phyloP scores from a whole-genome alignment of 2,888 invertebrate genomes.

The Latrodectus elegans region DNA sequence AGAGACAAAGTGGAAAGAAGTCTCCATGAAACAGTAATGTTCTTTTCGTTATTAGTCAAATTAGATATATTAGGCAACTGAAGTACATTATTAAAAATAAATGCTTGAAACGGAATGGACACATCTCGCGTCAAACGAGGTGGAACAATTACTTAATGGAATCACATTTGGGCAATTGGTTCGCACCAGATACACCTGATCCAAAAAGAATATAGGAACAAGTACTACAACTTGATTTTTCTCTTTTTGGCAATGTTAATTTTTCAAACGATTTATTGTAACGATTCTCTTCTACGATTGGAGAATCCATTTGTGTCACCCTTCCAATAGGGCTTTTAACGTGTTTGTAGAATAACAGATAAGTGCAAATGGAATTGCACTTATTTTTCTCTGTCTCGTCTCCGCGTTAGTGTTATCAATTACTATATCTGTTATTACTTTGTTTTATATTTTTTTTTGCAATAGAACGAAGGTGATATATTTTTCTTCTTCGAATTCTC shows the following conservation, averaged over 20 bases:
- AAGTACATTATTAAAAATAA: slow-evolving; percentile 40
- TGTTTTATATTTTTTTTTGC: not conserved
- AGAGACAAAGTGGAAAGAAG: no score
- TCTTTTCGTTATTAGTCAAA: not conserved
- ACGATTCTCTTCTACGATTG: slow-evolving; percentile 31
- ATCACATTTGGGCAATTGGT: slow-evolving; percentile 56
- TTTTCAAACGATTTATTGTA: slow-evolving; percentile 52
- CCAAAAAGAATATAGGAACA: slow-evolving; percentile 19
- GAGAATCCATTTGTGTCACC: slow-evolving; percentile 35
- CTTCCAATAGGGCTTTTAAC: slow-evolving; percentile 13
- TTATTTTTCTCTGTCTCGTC: slow-evolving; percentile 10
- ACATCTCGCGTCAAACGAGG: slow-evolving; percentile 36
- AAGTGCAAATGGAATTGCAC: slow-evolving; percentile 33
- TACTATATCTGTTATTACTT: slow-evolving; percentile 25
- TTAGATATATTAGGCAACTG: not conserved
- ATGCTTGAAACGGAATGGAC: slow-evolving; percentile 35
- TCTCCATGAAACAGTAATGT: no score
- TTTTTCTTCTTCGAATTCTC: not conserved
- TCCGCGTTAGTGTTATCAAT: slow-evolving; percentile 21
- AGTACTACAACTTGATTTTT: slow-evolving; percentile 14
- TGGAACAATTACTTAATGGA: slow-evolving; percentile 53
- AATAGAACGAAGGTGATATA: not conserved
- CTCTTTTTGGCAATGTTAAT: slow-evolving; percentile 42
- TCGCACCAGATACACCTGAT: slow-evolving; percentile 41
- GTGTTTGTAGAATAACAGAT: slow-evolving; percentile 18